Evolutionary conservation across 2,888 invertebrate species (phyloP).

Genomic region (Sepiola atlantica): DNA sequence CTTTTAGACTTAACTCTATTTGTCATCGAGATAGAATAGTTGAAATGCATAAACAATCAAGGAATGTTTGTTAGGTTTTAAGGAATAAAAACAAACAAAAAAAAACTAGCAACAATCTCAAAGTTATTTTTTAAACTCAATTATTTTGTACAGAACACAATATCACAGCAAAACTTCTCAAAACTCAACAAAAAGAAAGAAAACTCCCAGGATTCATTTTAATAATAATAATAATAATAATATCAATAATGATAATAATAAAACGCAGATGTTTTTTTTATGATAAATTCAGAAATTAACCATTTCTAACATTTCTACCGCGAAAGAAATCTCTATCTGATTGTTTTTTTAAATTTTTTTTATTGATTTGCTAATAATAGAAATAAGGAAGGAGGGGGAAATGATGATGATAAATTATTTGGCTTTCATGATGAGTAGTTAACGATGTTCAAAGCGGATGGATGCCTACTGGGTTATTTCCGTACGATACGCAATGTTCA

Average conservation of each 20-base stretch:
- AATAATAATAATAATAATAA: neutral
- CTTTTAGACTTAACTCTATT: neutral
- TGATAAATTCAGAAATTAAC: neutral
- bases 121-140: neutral
- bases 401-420: neutral
- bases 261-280: neutral
- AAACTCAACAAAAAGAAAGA: neutral
- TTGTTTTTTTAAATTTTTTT: neutral
- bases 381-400: no score
- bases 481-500: neutral
- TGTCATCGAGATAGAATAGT: neutral
- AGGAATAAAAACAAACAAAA: neutral
- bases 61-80: neutral
- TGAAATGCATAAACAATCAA: slow-evolving; percentile 5
- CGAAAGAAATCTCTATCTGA: neutral
- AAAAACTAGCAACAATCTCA: neutral
- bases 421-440: neutral
- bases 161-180: slow-evolving; percentile 12
- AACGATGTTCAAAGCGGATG: neutral
- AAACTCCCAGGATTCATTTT: neutral
- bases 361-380: neutral
- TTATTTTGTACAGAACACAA: neutral
- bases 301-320: neutral
- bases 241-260: neutral
- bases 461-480: slow-evolving; percentile 4